phyloP scores from a whole-genome alignment of 1,140 invertebrate species.

The Hylaeus anthracinus region DNA sequence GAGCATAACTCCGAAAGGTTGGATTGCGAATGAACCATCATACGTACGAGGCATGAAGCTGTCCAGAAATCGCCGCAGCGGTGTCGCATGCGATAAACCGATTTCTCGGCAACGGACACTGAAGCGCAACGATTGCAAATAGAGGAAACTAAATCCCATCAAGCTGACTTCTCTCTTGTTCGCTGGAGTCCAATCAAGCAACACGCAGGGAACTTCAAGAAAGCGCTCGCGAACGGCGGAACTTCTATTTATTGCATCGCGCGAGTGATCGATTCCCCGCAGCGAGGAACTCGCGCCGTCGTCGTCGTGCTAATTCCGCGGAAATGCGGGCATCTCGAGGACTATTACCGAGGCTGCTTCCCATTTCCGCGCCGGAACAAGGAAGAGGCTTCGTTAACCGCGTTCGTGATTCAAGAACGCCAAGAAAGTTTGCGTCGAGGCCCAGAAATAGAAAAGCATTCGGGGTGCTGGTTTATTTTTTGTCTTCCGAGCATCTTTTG shows the following conservation, averaged over 20 bases:
- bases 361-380: constrained; percentile 9
- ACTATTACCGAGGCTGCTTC: background rate
- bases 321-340: constrained; percentile 9
- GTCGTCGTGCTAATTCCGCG: constrained; percentile 11
- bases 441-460: too few species aligned
- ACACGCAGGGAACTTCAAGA: background rate
- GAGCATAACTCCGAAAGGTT: too few species aligned
- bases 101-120: too few species aligned
- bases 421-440: background rate
- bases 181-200: background rate
- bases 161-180: too few species aligned
- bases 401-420: background rate
- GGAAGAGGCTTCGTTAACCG: constrained; percentile 8
- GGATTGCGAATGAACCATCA: too few species aligned
- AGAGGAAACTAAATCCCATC: too few species aligned
- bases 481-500: background rate
- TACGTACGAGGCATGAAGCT: too few species aligned
- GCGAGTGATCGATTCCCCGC: constrained; percentile 23
- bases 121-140: too few species aligned
- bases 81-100: too few species aligned
- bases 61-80: too few species aligned
- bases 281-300: background rate
- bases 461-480: too few species aligned
- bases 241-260: constrained; percentile 7
- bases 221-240: background rate